phyloP scores from a whole-genome alignment of 1,140 invertebrate species.

The Zaprionus davidi region DNA sequence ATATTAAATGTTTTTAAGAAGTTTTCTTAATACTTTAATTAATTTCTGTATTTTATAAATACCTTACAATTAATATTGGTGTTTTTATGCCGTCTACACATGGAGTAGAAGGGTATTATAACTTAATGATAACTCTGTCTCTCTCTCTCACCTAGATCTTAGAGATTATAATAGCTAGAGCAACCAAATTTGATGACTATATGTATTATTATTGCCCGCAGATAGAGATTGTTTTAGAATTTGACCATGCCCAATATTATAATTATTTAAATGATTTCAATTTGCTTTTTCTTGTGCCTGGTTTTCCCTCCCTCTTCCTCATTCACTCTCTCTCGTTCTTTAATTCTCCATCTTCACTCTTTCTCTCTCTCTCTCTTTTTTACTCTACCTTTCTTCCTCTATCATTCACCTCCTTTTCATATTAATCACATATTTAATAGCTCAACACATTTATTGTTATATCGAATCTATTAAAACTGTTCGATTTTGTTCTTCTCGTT shows the following conservation, averaged over 20 bases:
- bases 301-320: neutral
- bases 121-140: too few species aligned
- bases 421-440: neutral
- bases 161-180: too few species aligned
- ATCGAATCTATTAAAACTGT: constrained; percentile 44
- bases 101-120: too few species aligned
- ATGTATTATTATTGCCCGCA: too few species aligned
- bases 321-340: neutral
- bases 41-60: too few species aligned
- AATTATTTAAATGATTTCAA: neutral
- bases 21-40: too few species aligned
- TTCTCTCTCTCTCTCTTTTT: neutral
- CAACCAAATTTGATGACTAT: too few species aligned
- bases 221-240: too few species aligned
- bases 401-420: neutral
- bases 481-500: constrained; percentile 23
- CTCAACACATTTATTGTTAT: constrained; percentile 1
- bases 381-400: neutral
- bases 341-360: neutral
- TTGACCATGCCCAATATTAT: neutral
- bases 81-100: too few species aligned
- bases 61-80: too few species aligned
- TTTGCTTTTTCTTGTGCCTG: neutral
- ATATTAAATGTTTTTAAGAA: too few species aligned
- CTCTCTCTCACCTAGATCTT: too few species aligned